A percentile compares a stretch with the other conserved stretches of the same genome.
phyloP scores from a whole-genome alignment of 2,113 vertebrate genomes.

The Osmerus mordax region DNA sequence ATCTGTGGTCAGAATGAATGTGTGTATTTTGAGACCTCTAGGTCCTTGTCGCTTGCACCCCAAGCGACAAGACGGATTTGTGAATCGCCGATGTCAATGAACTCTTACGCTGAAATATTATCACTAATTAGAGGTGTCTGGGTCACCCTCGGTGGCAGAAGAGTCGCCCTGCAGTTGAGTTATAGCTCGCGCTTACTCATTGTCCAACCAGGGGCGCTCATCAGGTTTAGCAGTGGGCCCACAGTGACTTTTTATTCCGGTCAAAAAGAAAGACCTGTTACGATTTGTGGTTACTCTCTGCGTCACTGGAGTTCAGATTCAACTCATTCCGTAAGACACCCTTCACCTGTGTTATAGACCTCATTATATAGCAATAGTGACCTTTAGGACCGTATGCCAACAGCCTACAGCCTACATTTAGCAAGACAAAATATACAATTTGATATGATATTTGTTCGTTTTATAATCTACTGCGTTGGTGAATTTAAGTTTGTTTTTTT shows the following conservation, averaged over 20 bases:
- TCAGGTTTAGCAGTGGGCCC: conserved; percentile 22
- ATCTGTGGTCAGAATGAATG: conserved; percentile 3
- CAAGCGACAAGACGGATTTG: conserved; percentile 50
- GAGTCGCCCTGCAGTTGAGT: conserved; percentile 66
- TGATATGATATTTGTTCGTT: too few species aligned
- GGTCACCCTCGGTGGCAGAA: conserved; percentile 63
- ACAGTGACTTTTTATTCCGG: not conserved
- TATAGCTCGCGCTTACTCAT: conserved; percentile 46
- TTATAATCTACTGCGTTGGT: too few species aligned
- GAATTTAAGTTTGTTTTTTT: not conserved
- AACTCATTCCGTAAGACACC: too few species aligned
- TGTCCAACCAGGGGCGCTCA: conserved; percentile 21
- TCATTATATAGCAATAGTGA: too few species aligned
- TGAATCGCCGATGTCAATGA: conserved; percentile 64
- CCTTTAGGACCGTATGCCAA: too few species aligned
- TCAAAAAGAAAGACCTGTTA: not conserved
- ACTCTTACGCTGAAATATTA: conserved; percentile 69
- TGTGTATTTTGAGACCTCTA: conserved; percentile 3
- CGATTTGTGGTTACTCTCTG: too few species aligned
- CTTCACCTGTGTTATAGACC: too few species aligned
- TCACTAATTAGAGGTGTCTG: conserved; percentile 69
- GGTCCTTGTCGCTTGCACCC: conserved; percentile 16
- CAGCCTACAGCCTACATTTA: too few species aligned
- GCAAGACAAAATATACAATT: too few species aligned
- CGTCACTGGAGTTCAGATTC: too few species aligned